Conservation (phyloP, 2,113 vertebrate genomes). For the Cheilinus undulatus region DNA sequence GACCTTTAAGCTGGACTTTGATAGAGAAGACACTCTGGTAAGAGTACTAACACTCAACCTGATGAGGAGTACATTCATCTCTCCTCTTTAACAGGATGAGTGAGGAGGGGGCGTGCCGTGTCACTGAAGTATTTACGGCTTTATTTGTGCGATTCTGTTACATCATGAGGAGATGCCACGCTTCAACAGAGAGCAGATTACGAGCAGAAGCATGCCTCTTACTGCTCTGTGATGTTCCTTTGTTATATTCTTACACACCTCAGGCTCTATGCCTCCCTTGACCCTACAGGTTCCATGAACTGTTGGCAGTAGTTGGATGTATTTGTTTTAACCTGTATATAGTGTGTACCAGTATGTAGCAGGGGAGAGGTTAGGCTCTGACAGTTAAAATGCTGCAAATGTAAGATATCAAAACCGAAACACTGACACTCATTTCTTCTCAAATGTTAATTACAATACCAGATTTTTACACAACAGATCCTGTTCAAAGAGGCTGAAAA, state of each 20-base stretch:
- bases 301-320: neutral
- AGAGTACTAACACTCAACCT: too few relatives aligned
- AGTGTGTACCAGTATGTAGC: too few relatives aligned
- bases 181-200: too few relatives aligned
- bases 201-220: slow-evolving; percentile 24
- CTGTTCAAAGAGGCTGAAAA: too few relatives aligned
- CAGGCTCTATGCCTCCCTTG: neutral
- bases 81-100: neutral
- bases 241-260: slow-evolving; percentile 6
- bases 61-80: neutral
- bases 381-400: neutral
- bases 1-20: neutral
- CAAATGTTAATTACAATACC: too few relatives aligned
- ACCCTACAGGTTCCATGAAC: neutral
- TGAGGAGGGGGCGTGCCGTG: neutral
- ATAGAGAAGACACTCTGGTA: too few relatives aligned
- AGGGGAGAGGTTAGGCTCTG: neutral
- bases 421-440: too few relatives aligned
- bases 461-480: too few relatives aligned
- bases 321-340: slow-evolving; percentile 38
- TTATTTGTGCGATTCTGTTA: neutral
- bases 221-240: neutral
- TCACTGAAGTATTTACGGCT: neutral
- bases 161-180: slow-evolving; percentile 4
- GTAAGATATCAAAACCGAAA: too few relatives aligned